Evolutionary conservation across 2,113 vertebrate genomes (phyloP).

Genomic region (Hippocampus abdominalis): DNA sequence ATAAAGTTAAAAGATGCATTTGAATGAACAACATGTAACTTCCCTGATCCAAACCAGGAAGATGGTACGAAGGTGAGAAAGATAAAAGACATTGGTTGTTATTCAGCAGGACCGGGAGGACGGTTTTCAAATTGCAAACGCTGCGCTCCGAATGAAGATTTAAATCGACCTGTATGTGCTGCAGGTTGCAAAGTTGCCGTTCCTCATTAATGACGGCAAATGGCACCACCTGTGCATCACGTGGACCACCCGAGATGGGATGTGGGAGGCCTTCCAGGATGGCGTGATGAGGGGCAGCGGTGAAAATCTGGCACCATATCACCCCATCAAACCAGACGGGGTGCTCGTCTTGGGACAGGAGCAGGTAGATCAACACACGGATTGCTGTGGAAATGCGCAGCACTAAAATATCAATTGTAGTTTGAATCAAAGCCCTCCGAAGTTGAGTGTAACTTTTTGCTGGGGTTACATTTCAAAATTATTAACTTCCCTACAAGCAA

Average conservation of each 20-base stretch:
- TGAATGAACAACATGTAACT: conserved; percentile 15
- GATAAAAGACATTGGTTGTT: conserved; percentile 14
- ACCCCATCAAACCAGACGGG: conserved; percentile 92
- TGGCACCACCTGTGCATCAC: conserved; percentile 97
- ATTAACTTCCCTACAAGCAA: not conserved
- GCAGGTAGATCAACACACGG: conserved; percentile 75
- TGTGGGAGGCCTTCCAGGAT: conserved; percentile 97
- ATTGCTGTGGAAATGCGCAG: not conserved
- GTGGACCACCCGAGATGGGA: conserved; percentile 93
- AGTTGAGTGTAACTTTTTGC: too few species aligned
- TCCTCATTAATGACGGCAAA: conserved; percentile 90
- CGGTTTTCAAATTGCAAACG: conserved; percentile 2
- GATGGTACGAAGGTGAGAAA: conserved; percentile 20
- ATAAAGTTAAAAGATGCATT: not conserved
- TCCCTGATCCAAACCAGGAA: conserved; percentile 1
- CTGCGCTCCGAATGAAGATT: not conserved
- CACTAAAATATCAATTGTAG: not conserved
- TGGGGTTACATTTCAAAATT: too few species aligned
- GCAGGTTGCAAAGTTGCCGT: conserved; percentile 93
- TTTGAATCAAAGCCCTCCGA: not conserved
- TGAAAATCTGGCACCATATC: conserved; percentile 93
- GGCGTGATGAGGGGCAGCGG: conserved; percentile 85
- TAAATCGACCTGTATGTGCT: not conserved
- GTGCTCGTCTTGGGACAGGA: conserved; percentile 96
- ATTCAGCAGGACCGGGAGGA: conserved; percentile 21